Percentiles rank a stretch among this genome's conserved stretches.
phyloP scores from a whole-genome alignment of 1,140 invertebrate species.

The Ptiloglossa arizonensis region DNA sequence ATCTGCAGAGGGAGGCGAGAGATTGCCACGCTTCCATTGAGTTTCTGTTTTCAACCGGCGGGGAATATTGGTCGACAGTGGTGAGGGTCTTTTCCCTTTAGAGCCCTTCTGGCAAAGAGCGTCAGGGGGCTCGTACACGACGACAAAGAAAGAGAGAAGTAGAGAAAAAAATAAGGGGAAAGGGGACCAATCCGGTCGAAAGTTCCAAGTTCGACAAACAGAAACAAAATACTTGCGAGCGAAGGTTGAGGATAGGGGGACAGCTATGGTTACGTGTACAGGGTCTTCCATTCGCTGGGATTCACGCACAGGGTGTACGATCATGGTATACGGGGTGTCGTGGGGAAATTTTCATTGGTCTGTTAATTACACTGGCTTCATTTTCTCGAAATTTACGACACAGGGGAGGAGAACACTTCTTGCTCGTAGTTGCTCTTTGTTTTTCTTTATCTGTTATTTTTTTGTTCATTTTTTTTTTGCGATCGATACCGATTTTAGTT shows the following conservation, averaged over 20 bases:
- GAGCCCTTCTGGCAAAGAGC: slow-evolving; percentile 55
- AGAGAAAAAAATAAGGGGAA: not conserved
- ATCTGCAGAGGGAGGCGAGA: slow-evolving; percentile 29
- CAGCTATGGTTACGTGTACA: not conserved
- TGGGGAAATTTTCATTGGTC: not conserved
- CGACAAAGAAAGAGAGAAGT: slow-evolving; percentile 13
- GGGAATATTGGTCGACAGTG: slow-evolving; percentile 55
- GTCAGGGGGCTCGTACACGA: slow-evolving; percentile 52
- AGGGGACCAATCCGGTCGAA: slow-evolving; percentile 13
- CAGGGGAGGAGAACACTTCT: too few relatives aligned
- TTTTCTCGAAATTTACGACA: too few relatives aligned
- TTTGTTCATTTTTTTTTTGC: too few relatives aligned
- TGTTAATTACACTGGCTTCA: too few relatives aligned
- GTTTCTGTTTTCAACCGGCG: slow-evolving; percentile 59
- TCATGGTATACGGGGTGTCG: too few relatives aligned
- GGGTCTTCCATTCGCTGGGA: slow-evolving; percentile 15
- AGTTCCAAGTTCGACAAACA: slow-evolving; percentile 54
- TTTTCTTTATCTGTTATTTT: too few relatives aligned
- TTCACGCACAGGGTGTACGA: not conserved
- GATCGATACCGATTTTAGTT: too few relatives aligned
- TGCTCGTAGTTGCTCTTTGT: too few relatives aligned
- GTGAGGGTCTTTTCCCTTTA: slow-evolving; percentile 27
- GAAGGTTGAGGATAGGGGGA: slow-evolving; percentile 27
- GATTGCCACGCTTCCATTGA: slow-evolving; percentile 44
- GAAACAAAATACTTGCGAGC: slow-evolving; percentile 61